These are phyloP conservation scores for Venustaconcha ellipsiformis DNA, from an alignment of 1,140 invertebrate species.

Conservation along the genomic window DNA sequence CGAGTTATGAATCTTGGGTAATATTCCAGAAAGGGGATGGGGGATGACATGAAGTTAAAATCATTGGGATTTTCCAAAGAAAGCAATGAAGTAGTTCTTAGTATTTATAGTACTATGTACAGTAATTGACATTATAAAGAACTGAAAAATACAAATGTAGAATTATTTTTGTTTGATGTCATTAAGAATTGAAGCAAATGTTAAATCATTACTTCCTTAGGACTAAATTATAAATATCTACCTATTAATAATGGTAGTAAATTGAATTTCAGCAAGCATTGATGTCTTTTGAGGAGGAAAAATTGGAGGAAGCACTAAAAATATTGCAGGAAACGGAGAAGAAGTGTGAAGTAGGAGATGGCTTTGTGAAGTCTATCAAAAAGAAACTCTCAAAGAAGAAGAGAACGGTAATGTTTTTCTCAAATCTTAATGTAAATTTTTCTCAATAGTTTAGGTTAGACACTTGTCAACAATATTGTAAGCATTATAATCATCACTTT, in stretches of 20 bases:
- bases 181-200: neutral
- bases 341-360: constrained; percentile 69
- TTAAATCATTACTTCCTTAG: neutral
- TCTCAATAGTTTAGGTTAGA: too few species aligned
- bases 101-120: too few species aligned
- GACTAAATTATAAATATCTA: neutral
- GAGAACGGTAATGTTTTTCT: constrained; percentile 29
- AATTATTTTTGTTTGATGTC: neutral
- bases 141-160: neutral
- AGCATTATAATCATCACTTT: too few species aligned
- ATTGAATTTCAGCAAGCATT: constrained; percentile 75
- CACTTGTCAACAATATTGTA: too few species aligned
- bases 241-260: neutral
- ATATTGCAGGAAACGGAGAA: constrained; percentile 77
- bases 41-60: too few species aligned
- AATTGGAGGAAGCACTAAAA: constrained; percentile 74
- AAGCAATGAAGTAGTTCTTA: too few species aligned
- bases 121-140: too few species aligned
- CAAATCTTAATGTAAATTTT: too few species aligned
- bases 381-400: constrained; percentile 56
- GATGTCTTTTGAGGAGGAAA: constrained; percentile 81
- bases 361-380: constrained; percentile 55
- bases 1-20: too few species aligned
- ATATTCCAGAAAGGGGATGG: too few species aligned
- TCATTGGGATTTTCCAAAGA: too few species aligned